These are phyloP conservation scores for Serranus cabrilla DNA, from an alignment of 2,797 vertebrate genomes.

Conservation along the genomic window DNA sequence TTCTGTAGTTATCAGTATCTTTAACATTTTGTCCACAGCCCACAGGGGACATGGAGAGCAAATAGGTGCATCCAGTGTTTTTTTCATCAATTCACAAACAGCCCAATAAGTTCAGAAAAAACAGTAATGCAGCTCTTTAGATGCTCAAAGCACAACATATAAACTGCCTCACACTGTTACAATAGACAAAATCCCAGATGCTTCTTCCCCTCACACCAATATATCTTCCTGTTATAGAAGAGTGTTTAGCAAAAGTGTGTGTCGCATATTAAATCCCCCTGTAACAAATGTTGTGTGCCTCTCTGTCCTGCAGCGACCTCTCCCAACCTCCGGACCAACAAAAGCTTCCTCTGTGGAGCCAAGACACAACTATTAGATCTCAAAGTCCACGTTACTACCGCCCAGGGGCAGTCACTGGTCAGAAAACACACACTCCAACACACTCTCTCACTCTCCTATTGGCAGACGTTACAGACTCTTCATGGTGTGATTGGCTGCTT, in stretches of 20 bases:
- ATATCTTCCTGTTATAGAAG: background rate
- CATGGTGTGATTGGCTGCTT: slow-evolving; percentile 57
- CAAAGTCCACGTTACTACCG: slow-evolving; percentile 76
- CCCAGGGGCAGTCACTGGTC: slow-evolving; percentile 60
- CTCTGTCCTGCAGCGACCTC: slow-evolving; percentile 52
- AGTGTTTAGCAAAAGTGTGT: slow-evolving; percentile 19
- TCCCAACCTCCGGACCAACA: slow-evolving; percentile 59
- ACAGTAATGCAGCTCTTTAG: background rate
- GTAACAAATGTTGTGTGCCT: slow-evolving; percentile 10
- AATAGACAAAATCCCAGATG: background rate
- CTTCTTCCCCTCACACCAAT: background rate
- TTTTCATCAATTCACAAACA: background rate
- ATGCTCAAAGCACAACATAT: slow-evolving; percentile 6
- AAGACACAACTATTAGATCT: slow-evolving; percentile 66
- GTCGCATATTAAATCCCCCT: slow-evolving; percentile 8
- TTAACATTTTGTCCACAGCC: background rate
- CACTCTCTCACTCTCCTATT: slow-evolving; percentile 36
- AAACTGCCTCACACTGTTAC: background rate
- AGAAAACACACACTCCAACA: slow-evolving; percentile 44
- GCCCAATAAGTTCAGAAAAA: slow-evolving; percentile 11
- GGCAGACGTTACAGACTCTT: slow-evolving; percentile 39
- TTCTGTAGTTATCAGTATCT: background rate
- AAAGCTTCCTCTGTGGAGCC: slow-evolving; percentile 66
- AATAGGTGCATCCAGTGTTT: background rate
- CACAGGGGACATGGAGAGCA: background rate